These are phyloP conservation scores for Silurus asotus DNA, from an alignment of 2,113 vertebrate species.

Conservation along the genomic window DNA sequence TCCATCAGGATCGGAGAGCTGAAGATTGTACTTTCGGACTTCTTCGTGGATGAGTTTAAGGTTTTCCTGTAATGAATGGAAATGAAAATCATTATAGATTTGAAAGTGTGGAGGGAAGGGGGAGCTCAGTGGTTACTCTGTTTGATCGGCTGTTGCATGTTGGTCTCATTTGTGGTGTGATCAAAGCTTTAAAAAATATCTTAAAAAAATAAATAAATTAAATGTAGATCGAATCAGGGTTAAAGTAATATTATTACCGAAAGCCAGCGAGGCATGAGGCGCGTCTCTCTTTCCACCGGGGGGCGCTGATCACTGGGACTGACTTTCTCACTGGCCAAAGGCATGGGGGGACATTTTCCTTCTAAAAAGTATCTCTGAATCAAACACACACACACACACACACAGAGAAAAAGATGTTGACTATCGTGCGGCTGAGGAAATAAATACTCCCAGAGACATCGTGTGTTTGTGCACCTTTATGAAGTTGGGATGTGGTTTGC, in stretches of 20 bases:
- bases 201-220: not conserved
- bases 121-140: no score
- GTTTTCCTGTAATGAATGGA: constrained; percentile 74
- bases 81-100: not conserved
- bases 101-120: no score
- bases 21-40: constrained; percentile 58
- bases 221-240: not conserved
- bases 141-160: no score
- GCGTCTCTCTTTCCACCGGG: constrained; percentile 81
- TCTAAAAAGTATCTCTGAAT: constrained; percentile 68
- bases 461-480: constrained; percentile 70
- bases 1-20: not conserved
- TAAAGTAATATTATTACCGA: constrained; percentile 69
- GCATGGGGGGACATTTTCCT: constrained; percentile 76
- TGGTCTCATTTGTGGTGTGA: not conserved
- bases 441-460: no score
- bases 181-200: not conserved
- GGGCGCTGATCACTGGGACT: constrained; percentile 73
- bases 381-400: not conserved
- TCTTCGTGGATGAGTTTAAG: constrained; percentile 74
- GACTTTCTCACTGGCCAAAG: constrained; percentile 75
- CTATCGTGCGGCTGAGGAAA: not conserved
- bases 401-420: not conserved
- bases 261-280: constrained; percentile 83
- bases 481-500: constrained; percentile 76